phyloP scores from a whole-genome alignment of 2,888 invertebrate species.

The Archips xylosteana region DNA sequence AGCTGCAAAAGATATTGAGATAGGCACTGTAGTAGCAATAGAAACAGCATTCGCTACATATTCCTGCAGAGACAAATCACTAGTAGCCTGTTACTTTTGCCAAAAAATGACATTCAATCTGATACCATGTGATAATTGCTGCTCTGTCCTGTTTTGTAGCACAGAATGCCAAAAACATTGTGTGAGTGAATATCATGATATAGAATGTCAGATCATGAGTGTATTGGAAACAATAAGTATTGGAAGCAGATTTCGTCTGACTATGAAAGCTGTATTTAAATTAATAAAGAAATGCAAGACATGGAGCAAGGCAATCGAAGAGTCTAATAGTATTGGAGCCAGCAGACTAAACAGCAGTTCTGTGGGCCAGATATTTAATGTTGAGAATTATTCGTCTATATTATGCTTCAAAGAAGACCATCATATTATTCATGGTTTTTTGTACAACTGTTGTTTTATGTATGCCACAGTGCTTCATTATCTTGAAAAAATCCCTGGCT shows the following conservation, averaged over 20 bases:
- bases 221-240: constrained; percentile 22
- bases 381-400: constrained; percentile 46
- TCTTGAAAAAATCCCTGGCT: constrained; percentile 43
- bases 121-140: constrained; percentile 44
- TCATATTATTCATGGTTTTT: constrained; percentile 46
- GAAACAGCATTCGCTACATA: constrained; percentile 35
- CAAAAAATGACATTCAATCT: constrained; percentile 44
- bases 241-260: constrained; percentile 27
- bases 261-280: constrained; percentile 49
- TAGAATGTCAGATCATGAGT: constrained; percentile 45
- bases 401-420: constrained; percentile 45
- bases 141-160: constrained; percentile 44
- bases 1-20: constrained; percentile 34
- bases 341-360: constrained; percentile 43
- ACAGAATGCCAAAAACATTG: constrained; percentile 41
- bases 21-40: constrained; percentile 32
- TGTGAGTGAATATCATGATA: constrained; percentile 42
- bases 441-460: constrained; percentile 45
- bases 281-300: constrained; percentile 44
- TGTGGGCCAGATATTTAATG: constrained; percentile 46
- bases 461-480: constrained; percentile 47
- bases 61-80: background rate
- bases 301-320: constrained; percentile 49
- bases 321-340: constrained; percentile 43
- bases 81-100: constrained; percentile 38